Base-by-base conservation (phyloP, 2,888 invertebrate genomes). In the Synanthedon andrenaeformis region DNA sequence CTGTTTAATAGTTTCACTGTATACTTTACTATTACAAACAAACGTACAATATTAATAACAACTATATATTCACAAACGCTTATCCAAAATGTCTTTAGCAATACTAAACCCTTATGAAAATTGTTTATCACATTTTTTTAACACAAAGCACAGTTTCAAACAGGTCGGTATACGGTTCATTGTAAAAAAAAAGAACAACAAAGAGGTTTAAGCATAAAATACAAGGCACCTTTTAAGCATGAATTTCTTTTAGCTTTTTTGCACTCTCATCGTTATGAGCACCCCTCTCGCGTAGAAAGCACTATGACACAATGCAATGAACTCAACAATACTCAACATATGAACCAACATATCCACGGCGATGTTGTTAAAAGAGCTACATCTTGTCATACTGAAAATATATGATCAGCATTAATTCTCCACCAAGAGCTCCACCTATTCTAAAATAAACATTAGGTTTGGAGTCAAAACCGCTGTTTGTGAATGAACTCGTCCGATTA, bases 241-340 rank as follows among this genome's bases (percentile, higher is more conserved):
- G 17, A 28, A 42, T 28, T 14, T 53, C 28, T 54, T 54, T 51
- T 45, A 45, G 49, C 50, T 56, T 56, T 55, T 56, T 54, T 54
- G 51, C 52, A 13, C 45, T 54, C 53, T 48, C 51, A 13, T 51
- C 45, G 42, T 54, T 52, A 42, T 49, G 51, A 52, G 51, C 45
- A 52, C 28, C 53, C 49, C 49, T 51, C 41, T 45, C 41, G n/a
- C 51, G n/a, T 52, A 41, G 49, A 51, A 52, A 53, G 52, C 53
- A 48, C 41, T 14, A 53, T 51, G 51, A 54, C 35, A 56, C 56
- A 56, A 54, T 54, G 52, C 54, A 53, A 56, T 55, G 56, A 54
- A 56, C 56, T 42, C 42, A 53, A 56, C 56, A 56, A 54, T 54
- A 41, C 52, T 51, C 42, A 45, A 51, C 42, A 45, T 50, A 54